Evolutionary conservation across 2,888 invertebrate genomes (phyloP).

Genomic region (Philereme vetulata): DNA sequence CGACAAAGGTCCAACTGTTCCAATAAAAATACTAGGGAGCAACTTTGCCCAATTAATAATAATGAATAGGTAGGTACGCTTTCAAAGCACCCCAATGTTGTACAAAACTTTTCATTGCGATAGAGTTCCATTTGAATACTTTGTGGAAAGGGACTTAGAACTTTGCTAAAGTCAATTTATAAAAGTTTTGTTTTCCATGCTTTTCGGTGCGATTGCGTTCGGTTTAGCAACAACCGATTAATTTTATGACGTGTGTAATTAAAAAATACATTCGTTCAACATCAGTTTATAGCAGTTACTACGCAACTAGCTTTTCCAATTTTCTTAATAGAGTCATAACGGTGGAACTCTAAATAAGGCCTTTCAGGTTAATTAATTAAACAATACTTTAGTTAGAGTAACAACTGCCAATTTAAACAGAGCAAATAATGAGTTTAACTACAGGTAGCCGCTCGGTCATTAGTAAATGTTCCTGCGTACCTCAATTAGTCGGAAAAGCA

Average conservation of each 20-base stretch:
- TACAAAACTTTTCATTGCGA: conserved; percentile 69
- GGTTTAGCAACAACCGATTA: conserved; percentile 68
- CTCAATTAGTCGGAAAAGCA: conserved; percentile 65
- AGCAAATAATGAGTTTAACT: conserved; percentile 56
- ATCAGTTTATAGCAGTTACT: conserved; percentile 31
- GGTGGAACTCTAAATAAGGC: conserved; percentile 27
- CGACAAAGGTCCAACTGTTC: conserved; percentile 65
- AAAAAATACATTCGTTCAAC: conserved; percentile 47
- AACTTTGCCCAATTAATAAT: conserved; percentile 78
- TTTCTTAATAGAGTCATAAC: conserved; percentile 35
- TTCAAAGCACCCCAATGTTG: conserved; percentile 63
- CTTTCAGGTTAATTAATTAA: conserved; percentile 37
- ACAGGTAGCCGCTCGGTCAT: conserved; percentile 56
- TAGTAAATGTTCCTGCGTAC: conserved; percentile 53
- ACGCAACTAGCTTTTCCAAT: conserved; percentile 29
- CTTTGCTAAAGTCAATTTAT: conserved; percentile 56
- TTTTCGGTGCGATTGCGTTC: conserved; percentile 60
- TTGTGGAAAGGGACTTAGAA: conserved; percentile 59
- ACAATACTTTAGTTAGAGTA: conserved; percentile 31
- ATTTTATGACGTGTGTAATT: conserved; percentile 75
- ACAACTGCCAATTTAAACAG: conserved; percentile 42
- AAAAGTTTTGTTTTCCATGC: conserved; percentile 51
- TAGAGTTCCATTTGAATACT: conserved; percentile 66
- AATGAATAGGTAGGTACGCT: conserved; percentile 61
- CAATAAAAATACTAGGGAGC: conserved; percentile 67